phyloP scores from a whole-genome alignment of 53 echinoderm and acorn worm genomes.

The Echinometra lucunter region DNA sequence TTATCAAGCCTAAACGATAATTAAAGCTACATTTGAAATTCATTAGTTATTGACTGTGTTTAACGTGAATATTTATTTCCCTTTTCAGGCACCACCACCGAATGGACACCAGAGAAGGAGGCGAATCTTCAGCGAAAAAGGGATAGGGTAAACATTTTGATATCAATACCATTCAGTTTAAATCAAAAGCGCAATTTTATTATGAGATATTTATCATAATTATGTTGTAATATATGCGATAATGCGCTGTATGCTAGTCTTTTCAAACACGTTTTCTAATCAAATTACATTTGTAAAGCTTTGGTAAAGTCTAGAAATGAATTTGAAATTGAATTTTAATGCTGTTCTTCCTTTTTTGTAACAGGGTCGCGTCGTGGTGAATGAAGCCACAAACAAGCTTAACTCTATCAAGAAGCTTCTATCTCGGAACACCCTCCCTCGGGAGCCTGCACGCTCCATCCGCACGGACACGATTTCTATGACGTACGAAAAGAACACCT shows the following conservation, averaged over 20 bases:
- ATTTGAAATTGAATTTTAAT: not conserved
- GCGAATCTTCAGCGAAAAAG: not conserved
- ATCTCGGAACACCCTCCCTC: slow-evolving; percentile 56
- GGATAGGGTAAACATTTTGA: not conserved
- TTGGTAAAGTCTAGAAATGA: not conserved
- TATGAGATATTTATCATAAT: too few relatives aligned
- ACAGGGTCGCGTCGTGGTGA: slow-evolving; percentile 36
- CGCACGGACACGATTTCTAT: slow-evolving; percentile 47
- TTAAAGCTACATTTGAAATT: too few relatives aligned
- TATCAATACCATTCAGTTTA: too few relatives aligned
- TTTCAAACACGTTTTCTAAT: too few relatives aligned
- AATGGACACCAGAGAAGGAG: slow-evolving; percentile 21
- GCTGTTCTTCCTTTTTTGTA: not conserved
- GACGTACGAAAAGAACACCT: slow-evolving; percentile 44
- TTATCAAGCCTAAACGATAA: too few relatives aligned
- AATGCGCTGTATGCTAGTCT: too few relatives aligned
- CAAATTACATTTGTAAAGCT: too few relatives aligned
- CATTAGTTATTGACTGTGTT: too few relatives aligned
- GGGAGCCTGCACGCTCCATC: slow-evolving; percentile 62
- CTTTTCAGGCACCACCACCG: not conserved
- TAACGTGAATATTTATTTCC: too few relatives aligned
- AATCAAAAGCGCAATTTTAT: too few relatives aligned
- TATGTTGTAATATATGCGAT: too few relatives aligned
- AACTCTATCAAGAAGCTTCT: slow-evolving; percentile 57
- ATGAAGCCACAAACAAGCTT: slow-evolving; percentile 27